A percentile compares a stretch with the other conserved stretches of the same genome.
phyloP scores from a whole-genome alignment of 1,140 invertebrate genomes.

The Macrosteles quadrilineatus region DNA sequence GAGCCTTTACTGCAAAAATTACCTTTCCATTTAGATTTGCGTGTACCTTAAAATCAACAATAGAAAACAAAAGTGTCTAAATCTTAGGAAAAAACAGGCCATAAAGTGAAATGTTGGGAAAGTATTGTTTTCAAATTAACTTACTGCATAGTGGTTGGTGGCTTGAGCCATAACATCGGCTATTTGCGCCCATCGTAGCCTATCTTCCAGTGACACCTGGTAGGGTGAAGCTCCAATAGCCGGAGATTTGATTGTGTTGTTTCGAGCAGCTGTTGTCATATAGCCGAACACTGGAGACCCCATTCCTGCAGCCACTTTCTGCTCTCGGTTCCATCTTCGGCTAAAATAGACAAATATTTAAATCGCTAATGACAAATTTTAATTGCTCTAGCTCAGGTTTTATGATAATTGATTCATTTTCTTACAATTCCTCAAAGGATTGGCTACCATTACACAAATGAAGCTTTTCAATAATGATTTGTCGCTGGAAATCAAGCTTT shows the following conservation, averaged over 20 bases:
- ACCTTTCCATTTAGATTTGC: no score
- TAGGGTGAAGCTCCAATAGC: conserved; percentile 55
- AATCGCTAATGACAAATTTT: conserved; percentile 41
- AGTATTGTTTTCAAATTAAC: no score
- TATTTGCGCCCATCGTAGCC: conserved; percentile 81
- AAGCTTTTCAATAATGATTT: no score
- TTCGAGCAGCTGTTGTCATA: conserved; percentile 61
- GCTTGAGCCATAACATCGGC: conserved; percentile 72
- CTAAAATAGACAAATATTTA: no score
- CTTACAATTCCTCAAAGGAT: conserved; percentile 6
- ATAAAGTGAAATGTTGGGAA: no score
- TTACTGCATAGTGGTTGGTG: conserved; percentile 81
- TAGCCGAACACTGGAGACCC: conserved; percentile 82
- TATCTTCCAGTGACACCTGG: conserved; percentile 70
- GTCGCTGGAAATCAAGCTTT: no score
- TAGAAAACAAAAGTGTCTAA: no score
- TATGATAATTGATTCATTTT: conserved; percentile 12
- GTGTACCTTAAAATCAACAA: no score
- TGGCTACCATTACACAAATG: no score
- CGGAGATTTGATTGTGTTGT: conserved; percentile 65
- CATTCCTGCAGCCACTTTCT: conserved; percentile 68
- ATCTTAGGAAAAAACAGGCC: no score
- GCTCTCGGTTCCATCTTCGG: conserved; percentile 83
- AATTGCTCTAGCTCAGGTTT: no score
- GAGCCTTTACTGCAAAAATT: no score